Evolutionary conservation across 1,140 invertebrate genomes (phyloP), one percentile per base, ranked within the genome.

Genomic region (Drosophila melanica): DNA sequence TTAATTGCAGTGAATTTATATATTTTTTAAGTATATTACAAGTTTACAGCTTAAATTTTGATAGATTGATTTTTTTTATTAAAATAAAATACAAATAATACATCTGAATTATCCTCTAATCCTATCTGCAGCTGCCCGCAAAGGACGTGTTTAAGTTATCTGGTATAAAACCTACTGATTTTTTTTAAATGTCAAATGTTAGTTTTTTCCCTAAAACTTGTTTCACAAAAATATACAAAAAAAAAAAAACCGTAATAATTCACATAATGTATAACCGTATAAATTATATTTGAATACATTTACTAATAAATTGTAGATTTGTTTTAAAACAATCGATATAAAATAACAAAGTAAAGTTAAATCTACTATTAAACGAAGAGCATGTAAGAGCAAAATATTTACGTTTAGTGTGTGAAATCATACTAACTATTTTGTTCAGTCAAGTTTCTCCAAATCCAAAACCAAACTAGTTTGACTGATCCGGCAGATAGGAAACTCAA

Each of bases 141-240:
- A 91, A 77, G 90, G 82, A 90, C 90, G 90, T 14, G 90, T 87
- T 69, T 91, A 91, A 91, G 48, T 81, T 54, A 80, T 70, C 66
- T 66, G 57, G 41, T 57, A 63, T 64, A 16, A 48, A 62, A 65
- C 27, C 20, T 63, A 77, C 33, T 54, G 45, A 79, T 76, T 67
- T 69, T 85, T 87, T 20, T 57, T n/a, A n/a, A 73, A 69, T 60
- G 33, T 60, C 76, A 67, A 55, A 54, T 45, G 68, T 77, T 79
- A 66, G 65, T 81, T 86, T 86, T 67, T 54, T 67, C 55, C 62
- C 64, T 33, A 35, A 53, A 57, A 64, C 65, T 71, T 70, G 70
- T 85, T 80, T 65, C 71, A 74, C 68, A 78, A 79, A 81, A 68
- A 55, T 41, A 71, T 42, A 59, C 51, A 39, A 51, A 72, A 45